Conservation (phyloP, 2,797 vertebrate genomes). For the Acrossocheilus fasciatus region DNA sequence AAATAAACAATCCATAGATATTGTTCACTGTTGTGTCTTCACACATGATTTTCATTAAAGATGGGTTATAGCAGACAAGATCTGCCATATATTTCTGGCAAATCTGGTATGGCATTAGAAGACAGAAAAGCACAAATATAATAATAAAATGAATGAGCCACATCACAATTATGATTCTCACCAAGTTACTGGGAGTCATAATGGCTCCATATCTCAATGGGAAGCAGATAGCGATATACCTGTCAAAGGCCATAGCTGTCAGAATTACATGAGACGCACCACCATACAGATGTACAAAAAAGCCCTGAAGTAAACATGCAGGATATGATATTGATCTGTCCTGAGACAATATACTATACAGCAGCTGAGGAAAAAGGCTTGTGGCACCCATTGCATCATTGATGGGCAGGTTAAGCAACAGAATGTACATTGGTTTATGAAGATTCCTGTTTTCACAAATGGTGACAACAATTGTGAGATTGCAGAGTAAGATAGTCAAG, state of each 20-base stretch:
- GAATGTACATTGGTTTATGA: slow-evolving; percentile 77
- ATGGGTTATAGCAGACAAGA: slow-evolving; percentile 77
- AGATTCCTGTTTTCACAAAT: slow-evolving; percentile 68
- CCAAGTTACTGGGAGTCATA: slow-evolving; percentile 64
- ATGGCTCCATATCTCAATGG: slow-evolving; percentile 75
- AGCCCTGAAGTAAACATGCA: slow-evolving; percentile 72
- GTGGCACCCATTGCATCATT: slow-evolving; percentile 74
- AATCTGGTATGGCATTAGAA: slow-evolving; percentile 46
- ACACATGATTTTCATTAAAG: slow-evolving; percentile 73
- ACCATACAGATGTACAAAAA: slow-evolving; percentile 77
- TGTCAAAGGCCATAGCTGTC: slow-evolving; percentile 81
- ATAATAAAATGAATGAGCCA: slow-evolving; percentile 62
- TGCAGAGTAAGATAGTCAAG: slow-evolving; percentile 67
- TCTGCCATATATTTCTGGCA: slow-evolving; percentile 72
- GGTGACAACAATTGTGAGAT: slow-evolving; percentile 63
- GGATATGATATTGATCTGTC: slow-evolving; percentile 63
- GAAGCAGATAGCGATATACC: slow-evolving; percentile 80
- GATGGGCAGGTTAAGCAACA: slow-evolving; percentile 74
- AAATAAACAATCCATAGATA: slow-evolving; percentile 71
- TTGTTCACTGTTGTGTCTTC: slow-evolving; percentile 71
- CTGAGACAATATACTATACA: slow-evolving; percentile 67
- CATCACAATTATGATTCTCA: slow-evolving; percentile 61
- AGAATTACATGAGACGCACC: slow-evolving; percentile 73
- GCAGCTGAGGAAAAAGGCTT: slow-evolving; percentile 72
- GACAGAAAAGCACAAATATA: slow-evolving; percentile 54